phyloP scores from a whole-genome alignment of 2,113 vertebrate genomes.

The Lontra canadensis region DNA sequence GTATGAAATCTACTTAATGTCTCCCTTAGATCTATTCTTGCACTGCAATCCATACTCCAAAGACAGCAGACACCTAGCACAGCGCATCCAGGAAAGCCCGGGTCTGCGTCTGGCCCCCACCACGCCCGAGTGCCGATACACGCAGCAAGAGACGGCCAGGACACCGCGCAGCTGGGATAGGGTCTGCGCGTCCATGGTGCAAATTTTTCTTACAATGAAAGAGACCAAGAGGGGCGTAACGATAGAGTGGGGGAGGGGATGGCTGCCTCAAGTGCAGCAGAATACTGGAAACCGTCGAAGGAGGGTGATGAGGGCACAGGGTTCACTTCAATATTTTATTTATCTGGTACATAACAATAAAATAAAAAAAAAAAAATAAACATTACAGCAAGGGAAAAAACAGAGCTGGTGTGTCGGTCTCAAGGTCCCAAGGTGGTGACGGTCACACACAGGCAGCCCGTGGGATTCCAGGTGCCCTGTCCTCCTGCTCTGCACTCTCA shows the following conservation, averaged over 20 bases:
- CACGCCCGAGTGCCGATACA: neutral
- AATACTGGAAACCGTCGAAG: neutral
- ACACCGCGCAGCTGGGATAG: neutral
- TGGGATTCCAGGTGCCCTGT: neutral
- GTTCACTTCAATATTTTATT: neutral
- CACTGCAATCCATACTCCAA: neutral
- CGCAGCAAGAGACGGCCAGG: neutral
- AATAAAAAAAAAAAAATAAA: neutral
- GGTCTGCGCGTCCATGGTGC: neutral
- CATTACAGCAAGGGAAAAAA: neutral
- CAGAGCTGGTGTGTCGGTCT: neutral
- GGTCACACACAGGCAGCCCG: fast-evolving
- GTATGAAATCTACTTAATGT: neutral
- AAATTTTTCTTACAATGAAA: no score
- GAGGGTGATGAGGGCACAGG: neutral
- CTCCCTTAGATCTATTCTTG: neutral
- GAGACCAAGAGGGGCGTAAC: neutral
- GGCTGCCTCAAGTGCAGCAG: neutral
- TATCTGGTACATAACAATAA: neutral
- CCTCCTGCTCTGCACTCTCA: neutral
- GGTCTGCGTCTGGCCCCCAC: neutral
- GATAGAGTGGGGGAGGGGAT: neutral
- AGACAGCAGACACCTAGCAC: fast-evolving
- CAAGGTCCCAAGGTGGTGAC: neutral
- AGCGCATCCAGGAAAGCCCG: neutral